Base-by-base conservation (phyloP, 2,888 invertebrate genomes). In the Nemotelus pantherinus region DNA sequence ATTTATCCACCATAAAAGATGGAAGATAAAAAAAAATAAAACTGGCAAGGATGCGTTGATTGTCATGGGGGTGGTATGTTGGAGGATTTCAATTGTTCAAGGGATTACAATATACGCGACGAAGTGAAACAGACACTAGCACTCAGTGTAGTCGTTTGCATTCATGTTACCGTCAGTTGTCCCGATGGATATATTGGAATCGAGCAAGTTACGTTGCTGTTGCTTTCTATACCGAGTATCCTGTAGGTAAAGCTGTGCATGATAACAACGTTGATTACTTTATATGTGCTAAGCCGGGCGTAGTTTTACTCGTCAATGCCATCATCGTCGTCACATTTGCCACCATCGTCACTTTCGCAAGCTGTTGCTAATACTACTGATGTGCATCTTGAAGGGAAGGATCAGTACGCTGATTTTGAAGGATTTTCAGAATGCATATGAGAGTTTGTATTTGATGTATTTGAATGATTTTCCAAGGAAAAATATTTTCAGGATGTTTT, bases 211-310 rank as follows among this genome's bases (percentile, higher is more conserved):
- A 2, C 70, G 55, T 43, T 43, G 53, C 65, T 63, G 43, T 43
- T 7, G 43, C n/a, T n/a, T 6, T 25, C 70, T 39, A 43, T 7
- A 44, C 44, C 41, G 55, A 43, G 53, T 53, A 67, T 67, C 50
- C 50, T 39, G 25, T 50, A 67, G 43, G 53, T 70, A 55, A 75
- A 60, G 25, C 25, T 25, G 25, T 25, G 25, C 76, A 65, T 78
- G 76, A 76, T 76, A 75, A 76, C 76, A 58, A 64, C 76, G 78
- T 78, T 78, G 78, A 78, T 78, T 78, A 78, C 78, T 78, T 78
- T 78, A 70, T 78, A 72, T 78, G 77, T 78, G 67, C 72, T 77
- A 72, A 76, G 45, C 78, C 76, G 67, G 77, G 78, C 78, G 76
- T 78, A 78, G 74, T 63, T 60, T 53, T 25, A 25, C 25, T 39